A percentile compares a stretch with the other conserved stretches of the same genome.
Conservation (phyloP, 2,113 vertebrate genomes). For the Vulpes vulpes region DNA sequence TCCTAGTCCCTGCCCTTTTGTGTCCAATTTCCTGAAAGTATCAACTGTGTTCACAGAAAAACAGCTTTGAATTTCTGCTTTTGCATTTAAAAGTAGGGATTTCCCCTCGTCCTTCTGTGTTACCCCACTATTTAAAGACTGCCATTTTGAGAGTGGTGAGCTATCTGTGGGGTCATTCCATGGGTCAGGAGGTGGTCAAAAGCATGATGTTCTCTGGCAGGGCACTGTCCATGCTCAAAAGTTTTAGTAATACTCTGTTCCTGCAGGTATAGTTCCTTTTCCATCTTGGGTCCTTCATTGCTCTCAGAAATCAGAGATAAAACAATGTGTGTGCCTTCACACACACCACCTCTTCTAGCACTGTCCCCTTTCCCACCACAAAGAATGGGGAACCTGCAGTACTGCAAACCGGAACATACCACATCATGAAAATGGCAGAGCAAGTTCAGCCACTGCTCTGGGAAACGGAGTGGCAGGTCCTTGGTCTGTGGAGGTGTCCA, state of each 20-base stretch:
- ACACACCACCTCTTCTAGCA: background rate
- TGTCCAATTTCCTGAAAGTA: background rate
- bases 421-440: background rate
- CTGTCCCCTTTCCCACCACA: background rate
- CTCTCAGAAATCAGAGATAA: background rate
- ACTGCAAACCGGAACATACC: background rate
- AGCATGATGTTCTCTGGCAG: background rate
- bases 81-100: slow-evolving; percentile 4
- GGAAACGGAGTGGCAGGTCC: background rate
- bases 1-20: background rate
- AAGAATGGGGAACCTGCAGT: background rate
- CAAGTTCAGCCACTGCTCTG: accelerated
- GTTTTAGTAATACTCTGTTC: background rate
- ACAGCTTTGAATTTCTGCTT: slow-evolving; percentile 6
- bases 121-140: background rate
- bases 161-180: background rate
- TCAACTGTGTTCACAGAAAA: background rate
- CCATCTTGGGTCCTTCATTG: background rate
- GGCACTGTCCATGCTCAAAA: background rate
- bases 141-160: background rate
- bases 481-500: background rate
- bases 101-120: background rate
- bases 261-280: background rate
- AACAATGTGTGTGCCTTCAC: background rate
- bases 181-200: background rate